These are phyloP conservation scores for Hycleus phaleratus DNA, from an alignment of 1,140 invertebrate genomes.

Conservation along the genomic window DNA sequence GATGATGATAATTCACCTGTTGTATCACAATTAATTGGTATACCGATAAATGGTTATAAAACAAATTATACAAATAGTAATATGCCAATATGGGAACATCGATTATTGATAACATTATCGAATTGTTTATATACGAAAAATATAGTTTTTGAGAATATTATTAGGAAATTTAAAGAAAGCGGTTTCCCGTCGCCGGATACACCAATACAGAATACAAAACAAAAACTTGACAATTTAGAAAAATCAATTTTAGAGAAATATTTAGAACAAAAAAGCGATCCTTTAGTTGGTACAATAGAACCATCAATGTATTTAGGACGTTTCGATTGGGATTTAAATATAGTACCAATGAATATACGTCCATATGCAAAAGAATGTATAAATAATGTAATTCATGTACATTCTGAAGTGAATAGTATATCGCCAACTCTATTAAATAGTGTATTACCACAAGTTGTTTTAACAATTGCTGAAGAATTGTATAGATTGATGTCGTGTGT, in stretches of 20 bases:
- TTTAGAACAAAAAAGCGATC: slow-evolving; percentile 87
- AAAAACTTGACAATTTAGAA: slow-evolving; percentile 56
- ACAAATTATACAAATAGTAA: slow-evolving; percentile 23
- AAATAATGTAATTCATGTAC: slow-evolving; percentile 84
- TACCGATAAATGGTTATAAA: slow-evolving; percentile 44
- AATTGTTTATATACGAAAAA: slow-evolving; percentile 81
- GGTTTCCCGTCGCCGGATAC: slow-evolving; percentile 65
- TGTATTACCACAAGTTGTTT: slow-evolving; percentile 78
- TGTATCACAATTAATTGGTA: slow-evolving; percentile 57
- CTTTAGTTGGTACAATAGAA: slow-evolving; percentile 87
- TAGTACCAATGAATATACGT: slow-evolving; percentile 65
- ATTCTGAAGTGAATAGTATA: slow-evolving; percentile 83
- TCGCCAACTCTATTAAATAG: slow-evolving; percentile 66
- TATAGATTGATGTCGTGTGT: slow-evolving; percentile 77
- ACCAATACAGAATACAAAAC: slow-evolving; percentile 49
- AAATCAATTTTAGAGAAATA: slow-evolving; percentile 72
- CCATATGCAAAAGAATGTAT: slow-evolving; percentile 90
- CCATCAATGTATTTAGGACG: slow-evolving; percentile 88
- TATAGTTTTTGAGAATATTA: slow-evolving; percentile 63
- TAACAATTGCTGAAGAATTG: slow-evolving; percentile 86
- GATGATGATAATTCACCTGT: slow-evolving; percentile 45
- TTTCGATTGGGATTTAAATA: slow-evolving; percentile 76
- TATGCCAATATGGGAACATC: slow-evolving; percentile 65
- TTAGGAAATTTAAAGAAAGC: slow-evolving; percentile 50
- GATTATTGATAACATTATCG: slow-evolving; percentile 77